Base-by-base conservation (phyloP, 2,113 vertebrate species). In the Ptilonorhynchus violaceus region DNA sequence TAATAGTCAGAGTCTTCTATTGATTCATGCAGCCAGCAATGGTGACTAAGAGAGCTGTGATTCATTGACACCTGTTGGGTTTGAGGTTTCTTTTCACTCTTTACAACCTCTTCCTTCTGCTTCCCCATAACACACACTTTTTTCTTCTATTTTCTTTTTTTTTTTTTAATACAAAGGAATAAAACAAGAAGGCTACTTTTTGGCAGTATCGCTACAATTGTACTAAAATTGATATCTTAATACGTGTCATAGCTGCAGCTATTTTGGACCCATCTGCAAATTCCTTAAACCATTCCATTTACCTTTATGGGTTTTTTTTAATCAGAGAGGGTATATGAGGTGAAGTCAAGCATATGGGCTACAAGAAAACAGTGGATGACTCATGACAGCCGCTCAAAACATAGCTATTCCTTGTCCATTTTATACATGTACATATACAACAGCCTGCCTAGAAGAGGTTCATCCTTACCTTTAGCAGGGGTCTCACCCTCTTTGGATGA, bases 21-120 rank as follows among this genome's bases (percentile, higher is more conserved):
- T 85, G 93, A 95, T 97, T 95, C 73, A 84, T 52, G 58, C 83
- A 85, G 83, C 37, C 85, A 91, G 69, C 63, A 72, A 33, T 12
- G 46, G 85, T 93, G 84, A 96, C 93, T 96, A 95, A 91, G 79
- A 88, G 52, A 92, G 53, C 85, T 87, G 79, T 92, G 91, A 96
- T 95, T 97, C 96, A 96, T 31, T 93, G 70, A 58, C 88, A 96
- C 80, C 79, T 93, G 64, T 86, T 79, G 73, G 58, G 59, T 66
- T 83, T 84, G 42, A 79, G 60, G 62, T 62, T 89, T 89, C 63
- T 90, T 81, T 88, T 69, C 78, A 39, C 14, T 88, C 91, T 92
- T 89, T 83, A 83, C 50, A 81, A 37, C 25, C 33, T 79, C 60
- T 85, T 92, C 66, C 72, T 84, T 90, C 92, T 87, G 56, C 83